Percentiles rank a stretch among this genome's conserved stretches.
Evolutionary conservation across 2,888 invertebrate species (phyloP).

Genomic region (Crematogaster levior): DNA sequence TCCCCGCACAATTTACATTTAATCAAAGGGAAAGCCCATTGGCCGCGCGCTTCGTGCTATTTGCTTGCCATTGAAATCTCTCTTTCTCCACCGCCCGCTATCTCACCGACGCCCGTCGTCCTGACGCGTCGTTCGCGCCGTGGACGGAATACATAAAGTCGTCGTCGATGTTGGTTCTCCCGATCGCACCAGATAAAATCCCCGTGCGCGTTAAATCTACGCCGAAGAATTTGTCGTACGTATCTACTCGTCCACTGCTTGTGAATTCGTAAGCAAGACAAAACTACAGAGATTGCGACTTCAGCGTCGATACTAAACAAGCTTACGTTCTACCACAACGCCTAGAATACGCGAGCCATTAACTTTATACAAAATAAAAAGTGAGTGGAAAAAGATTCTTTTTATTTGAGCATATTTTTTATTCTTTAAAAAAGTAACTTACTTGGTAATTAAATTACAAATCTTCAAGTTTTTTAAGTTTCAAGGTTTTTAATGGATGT

Average conservation of each 20-base stretch:
- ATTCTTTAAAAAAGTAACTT: neutral
- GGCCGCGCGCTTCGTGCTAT: constrained; percentile 82
- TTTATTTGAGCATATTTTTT: neutral
- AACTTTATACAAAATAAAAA: neutral
- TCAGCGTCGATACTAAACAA: constrained; percentile 21
- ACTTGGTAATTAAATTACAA: neutral
- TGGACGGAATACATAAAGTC: constrained; percentile 82
- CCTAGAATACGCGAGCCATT: constrained; percentile 10
- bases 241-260: constrained; percentile 32
- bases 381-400: neutral
- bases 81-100: constrained; percentile 26
- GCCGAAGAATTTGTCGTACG: constrained; percentile 43
- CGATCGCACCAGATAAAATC: constrained; percentile 52
- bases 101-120: constrained; percentile 20
- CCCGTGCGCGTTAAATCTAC: constrained; percentile 50
- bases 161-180: constrained; percentile 56
- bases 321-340: neutral
- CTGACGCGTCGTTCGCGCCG: constrained; percentile 60
- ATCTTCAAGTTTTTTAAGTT: neutral
- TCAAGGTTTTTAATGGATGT: neutral
- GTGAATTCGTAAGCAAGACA: constrained; percentile 30
- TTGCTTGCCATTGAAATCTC: constrained; percentile 84
- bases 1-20: constrained; percentile 85
- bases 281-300: constrained; percentile 38
- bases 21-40: constrained; percentile 85